phyloP scores from a whole-genome alignment of 2,797 vertebrate species.

The Hafferia zeledoni region DNA sequence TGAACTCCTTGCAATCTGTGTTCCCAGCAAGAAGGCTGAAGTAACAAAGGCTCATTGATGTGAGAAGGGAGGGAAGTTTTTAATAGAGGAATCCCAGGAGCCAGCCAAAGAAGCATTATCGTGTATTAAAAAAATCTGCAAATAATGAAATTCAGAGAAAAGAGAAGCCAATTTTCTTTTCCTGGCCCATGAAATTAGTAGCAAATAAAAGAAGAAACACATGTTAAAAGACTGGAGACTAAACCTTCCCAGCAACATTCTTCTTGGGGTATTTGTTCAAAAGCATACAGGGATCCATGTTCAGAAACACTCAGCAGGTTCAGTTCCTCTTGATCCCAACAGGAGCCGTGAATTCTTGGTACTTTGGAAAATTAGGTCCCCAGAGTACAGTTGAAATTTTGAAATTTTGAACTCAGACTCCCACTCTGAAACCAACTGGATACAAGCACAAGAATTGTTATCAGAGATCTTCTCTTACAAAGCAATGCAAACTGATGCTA shows the following conservation, averaged over 20 bases:
- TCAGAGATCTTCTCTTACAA: neutral
- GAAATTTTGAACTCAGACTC: neutral
- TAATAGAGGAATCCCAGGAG: conserved; percentile 64
- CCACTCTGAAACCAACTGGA: neutral
- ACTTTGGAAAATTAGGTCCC: neutral
- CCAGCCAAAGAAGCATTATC: conserved; percentile 66
- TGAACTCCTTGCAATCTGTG: conserved; percentile 4
- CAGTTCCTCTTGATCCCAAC: neutral
- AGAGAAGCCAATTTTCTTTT: conserved; percentile 54
- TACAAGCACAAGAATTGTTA: neutral
- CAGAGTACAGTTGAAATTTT: neutral
- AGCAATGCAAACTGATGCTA: neutral
- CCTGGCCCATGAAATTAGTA: conserved; percentile 37
- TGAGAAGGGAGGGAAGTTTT: conserved; percentile 64
- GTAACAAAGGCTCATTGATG: conserved; percentile 66
- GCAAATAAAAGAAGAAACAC: conserved; percentile 47
- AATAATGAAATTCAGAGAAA: conserved; percentile 66
- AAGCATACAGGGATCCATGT: neutral
- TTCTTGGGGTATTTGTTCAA: neutral
- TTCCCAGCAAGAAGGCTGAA: conserved; percentile 42
- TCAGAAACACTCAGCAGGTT: conserved; percentile 5
- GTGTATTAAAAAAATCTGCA: conserved; percentile 65
- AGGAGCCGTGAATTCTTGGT: neutral
- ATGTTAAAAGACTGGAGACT: neutral
- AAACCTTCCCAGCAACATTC: conserved; percentile 17